A percentile compares a stretch with the other conserved stretches of the same genome.
Conservation (phyloP, 2,113 vertebrate genomes). For the Conger conger region DNA sequence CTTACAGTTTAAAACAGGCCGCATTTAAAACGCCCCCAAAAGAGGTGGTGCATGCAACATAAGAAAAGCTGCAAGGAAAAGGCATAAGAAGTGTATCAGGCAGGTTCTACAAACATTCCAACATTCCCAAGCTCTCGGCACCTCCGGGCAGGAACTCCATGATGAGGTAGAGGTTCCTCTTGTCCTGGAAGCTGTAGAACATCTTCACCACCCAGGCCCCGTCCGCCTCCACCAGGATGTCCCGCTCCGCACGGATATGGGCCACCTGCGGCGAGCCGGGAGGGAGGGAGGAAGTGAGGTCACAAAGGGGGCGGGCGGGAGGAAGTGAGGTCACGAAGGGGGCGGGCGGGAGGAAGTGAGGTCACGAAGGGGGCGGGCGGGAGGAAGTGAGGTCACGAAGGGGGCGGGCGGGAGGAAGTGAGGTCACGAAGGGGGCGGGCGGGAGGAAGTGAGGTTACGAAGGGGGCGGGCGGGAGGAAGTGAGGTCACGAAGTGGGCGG, state of each 20-base stretch:
- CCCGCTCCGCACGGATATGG: conserved; percentile 94
- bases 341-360: background rate
- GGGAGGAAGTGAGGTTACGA: no score
- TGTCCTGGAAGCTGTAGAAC: conserved; percentile 99
- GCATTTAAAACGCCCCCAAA: no score
- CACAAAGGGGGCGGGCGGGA: background rate
- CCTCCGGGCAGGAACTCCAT: conserved; percentile 99
- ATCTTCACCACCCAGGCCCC: conserved; percentile 99
- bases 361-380: background rate
- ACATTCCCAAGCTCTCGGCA: conserved; percentile 43
- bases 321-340: background rate
- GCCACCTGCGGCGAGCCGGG: conserved; percentile 78
- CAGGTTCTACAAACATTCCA: no score
- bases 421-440: background rate
- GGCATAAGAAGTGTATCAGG: no score
- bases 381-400: no score
- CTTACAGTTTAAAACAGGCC: no score
- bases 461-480: no score
- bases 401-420: background rate
- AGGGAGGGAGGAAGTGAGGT: background rate
- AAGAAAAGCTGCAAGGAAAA: no score
- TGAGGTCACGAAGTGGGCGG: no score
- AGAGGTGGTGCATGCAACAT: no score
- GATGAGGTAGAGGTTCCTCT: conserved; percentile 96
- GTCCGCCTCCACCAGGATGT: conserved; percentile 96